Base-by-base conservation (phyloP, 2,113 vertebrate species). In the Merops nubicus region DNA sequence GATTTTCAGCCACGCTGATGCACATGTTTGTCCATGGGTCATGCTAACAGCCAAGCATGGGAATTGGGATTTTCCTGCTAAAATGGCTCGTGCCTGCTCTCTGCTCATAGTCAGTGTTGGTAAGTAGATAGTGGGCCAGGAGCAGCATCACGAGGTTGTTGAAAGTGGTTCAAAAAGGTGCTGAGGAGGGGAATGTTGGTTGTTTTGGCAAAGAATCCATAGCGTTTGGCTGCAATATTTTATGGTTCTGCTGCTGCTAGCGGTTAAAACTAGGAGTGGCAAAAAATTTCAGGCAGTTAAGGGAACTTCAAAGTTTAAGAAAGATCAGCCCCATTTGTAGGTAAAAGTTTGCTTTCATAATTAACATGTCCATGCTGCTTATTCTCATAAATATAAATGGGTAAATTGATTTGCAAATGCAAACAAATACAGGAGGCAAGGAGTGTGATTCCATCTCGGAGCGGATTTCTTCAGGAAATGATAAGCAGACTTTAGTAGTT, bases 251-350 rank as follows among this genome's bases (percentile, higher is more conserved):
- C 60, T 87, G 70, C 84, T 91, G 78, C 63, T 54, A 33, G 85
- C 79, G 72, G 34, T 60, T 63, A 86, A 50, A 85, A 29, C 3
- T 6, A 85, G 91, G 79, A 84, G 84, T 11, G 80, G 83, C 80
- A 64, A 68, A 54, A n/a, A 43, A 9, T 21, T 12, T 38, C 22
- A 68, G 72, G 60, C 59, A 65, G 50, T 88, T 57, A 23, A n/a
- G 69, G 59, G 26, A 78, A 79, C 83, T 93, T 93, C 69, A 93
- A 94, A 95, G 93, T 79, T 70, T 76, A 33, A 42, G 43, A 47
- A 81, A 47, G 75, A 56, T 53, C 50, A 40, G 47, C 67, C 60
- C 81, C 6, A 56, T 87, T 75, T 47, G 57, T 70, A 93, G 88
- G 64, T 78, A 20, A 79, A 85, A 75, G 76, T 60, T 82, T 73